Evolutionary conservation across 92 coral and sea anemone species (phyloP).

Genomic region (Porites divaricata): DNA sequence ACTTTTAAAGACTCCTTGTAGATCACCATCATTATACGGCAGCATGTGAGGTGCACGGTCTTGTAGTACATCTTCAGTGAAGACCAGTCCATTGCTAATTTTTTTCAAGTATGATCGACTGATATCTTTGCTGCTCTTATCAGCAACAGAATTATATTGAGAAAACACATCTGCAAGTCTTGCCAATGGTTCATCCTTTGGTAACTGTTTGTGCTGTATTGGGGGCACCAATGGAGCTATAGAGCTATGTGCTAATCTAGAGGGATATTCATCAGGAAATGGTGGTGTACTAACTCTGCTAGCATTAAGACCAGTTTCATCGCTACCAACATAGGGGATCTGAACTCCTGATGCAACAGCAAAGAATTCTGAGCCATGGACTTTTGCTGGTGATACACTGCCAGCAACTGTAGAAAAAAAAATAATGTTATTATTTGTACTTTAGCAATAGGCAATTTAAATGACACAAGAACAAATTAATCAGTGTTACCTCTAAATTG

Average conservation of each 20-base stretch:
- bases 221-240: constrained; percentile 29
- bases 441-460: too few species aligned
- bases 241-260: constrained; percentile 36
- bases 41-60: constrained; percentile 88
- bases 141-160: constrained; percentile 62
- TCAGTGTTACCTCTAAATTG: too few species aligned
- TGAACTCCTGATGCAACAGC: constrained; percentile 96
- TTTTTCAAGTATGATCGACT: constrained; percentile 72
- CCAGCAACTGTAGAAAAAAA: constrained; percentile 56
- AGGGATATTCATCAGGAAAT: constrained; percentile 39
- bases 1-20: constrained; percentile 62
- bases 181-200: constrained; percentile 47
- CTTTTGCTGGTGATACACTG: constrained; percentile 71
- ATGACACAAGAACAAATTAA: too few species aligned
- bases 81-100: constrained; percentile 74
- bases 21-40: constrained; percentile 75
- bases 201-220: constrained; percentile 1
- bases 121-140: constrained; percentile 66
- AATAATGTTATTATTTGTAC: not conserved
- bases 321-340: constrained; percentile 93
- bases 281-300: constrained; percentile 32
- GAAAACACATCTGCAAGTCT: constrained; percentile 69
- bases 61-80: constrained; percentile 81
- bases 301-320: constrained; percentile 57
- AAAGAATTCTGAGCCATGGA: constrained; percentile 92